Evolutionary conservation across 2,113 vertebrate genomes (phyloP).

Genomic region (Eudorcas thomsonii): DNA sequence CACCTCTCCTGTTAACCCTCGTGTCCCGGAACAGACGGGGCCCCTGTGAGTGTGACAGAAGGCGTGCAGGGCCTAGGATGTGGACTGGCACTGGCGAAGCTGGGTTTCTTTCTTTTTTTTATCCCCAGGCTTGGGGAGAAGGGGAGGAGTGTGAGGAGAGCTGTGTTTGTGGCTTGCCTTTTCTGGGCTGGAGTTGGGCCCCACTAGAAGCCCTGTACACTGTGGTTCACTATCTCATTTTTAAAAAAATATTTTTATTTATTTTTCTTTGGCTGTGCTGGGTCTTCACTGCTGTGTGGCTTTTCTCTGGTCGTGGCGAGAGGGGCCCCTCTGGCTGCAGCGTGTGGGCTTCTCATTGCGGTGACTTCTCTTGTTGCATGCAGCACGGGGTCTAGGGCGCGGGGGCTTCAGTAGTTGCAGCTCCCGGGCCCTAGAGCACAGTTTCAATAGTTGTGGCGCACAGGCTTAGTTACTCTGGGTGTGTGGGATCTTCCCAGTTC

Average conservation of each 20-base stretch:
- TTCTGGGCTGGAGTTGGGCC: neutral
- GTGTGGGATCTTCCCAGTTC: neutral
- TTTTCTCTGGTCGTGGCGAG: neutral
- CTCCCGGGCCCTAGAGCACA: neutral
- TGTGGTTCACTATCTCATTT: neutral
- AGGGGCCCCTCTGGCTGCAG: neutral
- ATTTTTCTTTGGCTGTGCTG: neutral
- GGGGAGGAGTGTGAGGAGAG: neutral
- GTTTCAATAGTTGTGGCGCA: neutral
- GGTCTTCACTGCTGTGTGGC: neutral
- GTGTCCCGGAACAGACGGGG: conserved; percentile 25
- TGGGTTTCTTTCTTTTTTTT: neutral
- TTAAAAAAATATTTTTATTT: neutral
- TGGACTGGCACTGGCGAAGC: neutral
- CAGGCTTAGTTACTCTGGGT: neutral
- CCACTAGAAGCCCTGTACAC: neutral
- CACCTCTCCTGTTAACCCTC: neutral
- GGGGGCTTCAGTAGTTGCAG: neutral
- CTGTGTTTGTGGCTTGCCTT: neutral
- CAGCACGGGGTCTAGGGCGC: neutral
- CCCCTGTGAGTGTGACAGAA: neutral
- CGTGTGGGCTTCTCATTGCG: neutral
- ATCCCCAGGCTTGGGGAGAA: neutral
- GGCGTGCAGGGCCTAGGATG: neutral
- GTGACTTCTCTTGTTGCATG: neutral